Evolutionary conservation across 2,113 vertebrate genomes (phyloP).

Genomic region (Accipiter cooperii): DNA sequence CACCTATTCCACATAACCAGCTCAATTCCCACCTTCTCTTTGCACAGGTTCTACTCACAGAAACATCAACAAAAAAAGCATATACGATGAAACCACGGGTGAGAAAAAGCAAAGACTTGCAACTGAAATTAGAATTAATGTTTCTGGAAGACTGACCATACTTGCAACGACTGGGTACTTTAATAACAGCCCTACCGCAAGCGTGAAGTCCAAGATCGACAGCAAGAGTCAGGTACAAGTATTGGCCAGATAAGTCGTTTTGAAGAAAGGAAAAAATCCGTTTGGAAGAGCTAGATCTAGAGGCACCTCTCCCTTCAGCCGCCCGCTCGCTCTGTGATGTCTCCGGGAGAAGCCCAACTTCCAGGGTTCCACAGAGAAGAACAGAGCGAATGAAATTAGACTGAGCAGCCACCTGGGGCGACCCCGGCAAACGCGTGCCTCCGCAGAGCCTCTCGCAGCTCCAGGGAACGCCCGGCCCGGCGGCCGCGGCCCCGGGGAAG

Average conservation of each 20-base stretch:
- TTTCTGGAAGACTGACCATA: neutral
- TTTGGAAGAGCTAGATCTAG: neutral
- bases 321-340: rapidly evolving
- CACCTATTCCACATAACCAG: neutral
- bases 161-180: neutral
- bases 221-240: rapidly evolving
- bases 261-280: neutral
- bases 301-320: neutral
- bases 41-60: neutral
- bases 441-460: neutral
- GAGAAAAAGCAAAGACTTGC: neutral
- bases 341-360: neutral
- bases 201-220: neutral
- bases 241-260: neutral
- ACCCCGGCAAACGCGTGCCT: neutral
- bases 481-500: rapidly evolving
- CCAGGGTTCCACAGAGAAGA: neutral
- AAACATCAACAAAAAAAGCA: neutral
- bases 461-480: neutral
- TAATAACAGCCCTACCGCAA: neutral
- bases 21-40: neutral
- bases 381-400: neutral
- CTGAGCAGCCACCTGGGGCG: neutral
- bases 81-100: rapidly evolving
- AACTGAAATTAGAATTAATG: neutral